Conservation (phyloP, 2,888 invertebrate genomes). For the Nomada hirtipes region DNA sequence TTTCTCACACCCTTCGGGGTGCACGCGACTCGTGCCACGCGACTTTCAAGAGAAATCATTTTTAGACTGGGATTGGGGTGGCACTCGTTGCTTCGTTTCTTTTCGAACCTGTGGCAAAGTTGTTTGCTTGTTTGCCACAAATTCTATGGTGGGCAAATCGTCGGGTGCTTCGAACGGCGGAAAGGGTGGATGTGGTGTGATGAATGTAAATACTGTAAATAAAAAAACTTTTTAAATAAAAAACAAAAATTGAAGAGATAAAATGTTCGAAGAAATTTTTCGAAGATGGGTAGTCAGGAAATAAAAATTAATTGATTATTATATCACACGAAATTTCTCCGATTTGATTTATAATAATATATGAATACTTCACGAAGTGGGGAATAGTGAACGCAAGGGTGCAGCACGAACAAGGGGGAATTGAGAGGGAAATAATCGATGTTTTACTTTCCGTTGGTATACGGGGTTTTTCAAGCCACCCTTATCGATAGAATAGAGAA, state of each 20-base stretch:
- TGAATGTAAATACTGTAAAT: too few relatives aligned
- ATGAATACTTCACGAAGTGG: not conserved
- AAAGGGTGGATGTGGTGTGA: not conserved
- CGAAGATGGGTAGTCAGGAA: not conserved
- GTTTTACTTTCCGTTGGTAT: slow-evolving; percentile 20
- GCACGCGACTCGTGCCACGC: slow-evolving; percentile 40
- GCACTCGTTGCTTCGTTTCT: not conserved
- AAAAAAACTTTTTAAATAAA: too few relatives aligned
- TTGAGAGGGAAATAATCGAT: slow-evolving; percentile 15
- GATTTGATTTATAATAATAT: too few relatives aligned
- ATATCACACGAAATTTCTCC: not conserved
- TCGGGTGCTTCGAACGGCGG: not conserved
- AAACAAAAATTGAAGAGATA: too few relatives aligned
- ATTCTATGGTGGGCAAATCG: not conserved
- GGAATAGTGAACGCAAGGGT: slow-evolving; percentile 3
- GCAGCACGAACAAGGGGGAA: slow-evolving; percentile 40
- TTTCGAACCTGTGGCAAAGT: not conserved
- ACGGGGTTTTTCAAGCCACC: not conserved
- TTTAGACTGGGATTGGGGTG: not conserved
- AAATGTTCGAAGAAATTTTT: too few relatives aligned
- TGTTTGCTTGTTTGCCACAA: not conserved
- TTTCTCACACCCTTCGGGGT: slow-evolving; percentile 1
- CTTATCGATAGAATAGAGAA: slow-evolving; percentile 21
- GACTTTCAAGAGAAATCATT: slow-evolving; percentile 9
- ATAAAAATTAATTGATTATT: not conserved